Conservation (phyloP, 2,113 vertebrate species). For the Corythoichthys haematopterus region DNA sequence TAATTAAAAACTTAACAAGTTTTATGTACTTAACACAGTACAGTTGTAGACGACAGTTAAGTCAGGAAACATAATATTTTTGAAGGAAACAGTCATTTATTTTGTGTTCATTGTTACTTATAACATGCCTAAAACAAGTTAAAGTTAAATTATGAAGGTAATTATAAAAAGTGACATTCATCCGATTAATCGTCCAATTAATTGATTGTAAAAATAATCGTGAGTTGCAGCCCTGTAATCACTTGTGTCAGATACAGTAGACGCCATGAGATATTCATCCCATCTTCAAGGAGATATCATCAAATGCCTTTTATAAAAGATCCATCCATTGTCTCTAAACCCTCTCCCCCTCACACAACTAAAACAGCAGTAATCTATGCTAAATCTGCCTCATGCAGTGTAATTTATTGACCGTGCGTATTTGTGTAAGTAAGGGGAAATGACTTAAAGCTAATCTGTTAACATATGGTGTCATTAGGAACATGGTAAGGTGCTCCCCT, state of each 20-base stretch:
- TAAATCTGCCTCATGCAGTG: background rate
- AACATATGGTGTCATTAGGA: slow-evolving; percentile 15
- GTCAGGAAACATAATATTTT: too few relatives aligned
- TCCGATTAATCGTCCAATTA: too few relatives aligned
- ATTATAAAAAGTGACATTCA: too few relatives aligned
- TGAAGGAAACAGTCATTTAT: too few relatives aligned
- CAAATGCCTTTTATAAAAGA: slow-evolving; percentile 38
- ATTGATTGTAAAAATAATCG: too few relatives aligned
- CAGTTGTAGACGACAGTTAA: too few relatives aligned
- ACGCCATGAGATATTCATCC: background rate
- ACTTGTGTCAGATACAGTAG: background rate
- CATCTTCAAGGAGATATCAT: slow-evolving; percentile 11
- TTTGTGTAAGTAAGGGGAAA: slow-evolving; percentile 5
- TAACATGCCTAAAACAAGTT: too few relatives aligned
- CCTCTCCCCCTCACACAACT: slow-evolving; percentile 20
- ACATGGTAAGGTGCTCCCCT: slow-evolving; percentile 6
- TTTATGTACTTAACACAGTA: too few relatives aligned
- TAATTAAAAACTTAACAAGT: too few relatives aligned
- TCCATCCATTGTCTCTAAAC: slow-evolving; percentile 6
- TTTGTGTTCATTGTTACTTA: too few relatives aligned
- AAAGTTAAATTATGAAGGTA: too few relatives aligned
- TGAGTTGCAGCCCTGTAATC: too few relatives aligned
- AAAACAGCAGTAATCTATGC: slow-evolving; percentile 2
- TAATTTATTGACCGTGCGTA: slow-evolving; percentile 3
- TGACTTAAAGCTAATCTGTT: slow-evolving; percentile 4